Conservation (phyloP, 2,888 invertebrate genomes). For the Ophioninae sp. region DNA sequence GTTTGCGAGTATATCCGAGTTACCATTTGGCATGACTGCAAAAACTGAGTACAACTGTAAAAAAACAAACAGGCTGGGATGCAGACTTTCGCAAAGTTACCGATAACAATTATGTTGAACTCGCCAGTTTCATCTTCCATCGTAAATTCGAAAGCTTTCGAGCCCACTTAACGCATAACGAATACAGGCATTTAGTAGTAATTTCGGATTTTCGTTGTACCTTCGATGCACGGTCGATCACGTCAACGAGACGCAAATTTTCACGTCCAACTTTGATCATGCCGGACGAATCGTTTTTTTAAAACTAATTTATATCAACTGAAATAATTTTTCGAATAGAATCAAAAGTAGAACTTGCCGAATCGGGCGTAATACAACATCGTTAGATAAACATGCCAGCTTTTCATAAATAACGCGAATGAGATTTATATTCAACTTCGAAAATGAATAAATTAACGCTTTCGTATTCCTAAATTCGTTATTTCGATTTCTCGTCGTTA, state of each 20-base stretch:
- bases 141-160: constrained; percentile 13
- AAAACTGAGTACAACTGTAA: background rate
- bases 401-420: background rate
- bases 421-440: background rate
- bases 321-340: background rate
- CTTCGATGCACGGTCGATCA: background rate
- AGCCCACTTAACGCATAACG: background rate
- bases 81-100: background rate
- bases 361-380: background rate
- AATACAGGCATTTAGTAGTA: constrained; percentile 10
- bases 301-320: background rate
- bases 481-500: no score
- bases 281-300: background rate
- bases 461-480: background rate
- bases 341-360: background rate
- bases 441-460: background rate
- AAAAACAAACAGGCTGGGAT: no score
- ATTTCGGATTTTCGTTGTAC: background rate
- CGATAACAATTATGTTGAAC: background rate
- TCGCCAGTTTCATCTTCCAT: background rate
- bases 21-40: background rate
- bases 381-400: background rate
- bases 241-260: background rate
- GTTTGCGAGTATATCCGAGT: background rate
- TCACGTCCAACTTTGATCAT: background rate